Base-by-base conservation (phyloP, 2,888 invertebrate genomes). In the Orthonevra nobilis region DNA sequence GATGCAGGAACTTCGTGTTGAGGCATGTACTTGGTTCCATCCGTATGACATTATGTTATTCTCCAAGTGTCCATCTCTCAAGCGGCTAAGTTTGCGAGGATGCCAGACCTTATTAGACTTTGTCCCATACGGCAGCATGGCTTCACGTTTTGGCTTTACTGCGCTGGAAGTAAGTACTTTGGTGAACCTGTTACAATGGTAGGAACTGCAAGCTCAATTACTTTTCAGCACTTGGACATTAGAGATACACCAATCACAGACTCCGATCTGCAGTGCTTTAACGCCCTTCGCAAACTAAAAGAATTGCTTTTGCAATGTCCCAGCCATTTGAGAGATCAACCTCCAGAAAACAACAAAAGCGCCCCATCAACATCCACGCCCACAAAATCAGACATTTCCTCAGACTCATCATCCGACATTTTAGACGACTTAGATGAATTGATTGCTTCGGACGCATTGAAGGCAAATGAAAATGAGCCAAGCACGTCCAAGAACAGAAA, bases 91-190 rank as follows among this genome's bases (percentile, higher is more conserved):
- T 61, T 87, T 94, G 81, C 90, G 92, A 36, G 92, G 93, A 32
- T 96, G 95, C 84, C 88, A 87, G 60, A 90, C 92, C 46, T 88
- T 95, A 77, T 90, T 91, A 0, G 94, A 95, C 86, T 94, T 93
- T 84, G 92, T 94, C 10, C 94, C 94, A 0, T 95, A 95, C 86
- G 92, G 94, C 0, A 94, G 94, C 84, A 91, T 96, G 66, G 92
- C 95, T 0, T 91, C 93, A 0, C 88, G 93, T 82, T 93, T 93
- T 85, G 95, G 95, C 0, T 95, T 89, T 42, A 85, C 85, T 77
- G 83, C 83, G 28, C 74, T 89, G 6, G 87, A 88, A 82, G 87
- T 87, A 82, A 52, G 23, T 23, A 4, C 23, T 23, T 5, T 23
- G n/a, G n/a, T n/a, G n/a, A n/a, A n/a, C n/a, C n/a, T n/a, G n/a